phyloP scores from a whole-genome alignment of 2,888 invertebrate genomes.

The Sisyra nigra region DNA sequence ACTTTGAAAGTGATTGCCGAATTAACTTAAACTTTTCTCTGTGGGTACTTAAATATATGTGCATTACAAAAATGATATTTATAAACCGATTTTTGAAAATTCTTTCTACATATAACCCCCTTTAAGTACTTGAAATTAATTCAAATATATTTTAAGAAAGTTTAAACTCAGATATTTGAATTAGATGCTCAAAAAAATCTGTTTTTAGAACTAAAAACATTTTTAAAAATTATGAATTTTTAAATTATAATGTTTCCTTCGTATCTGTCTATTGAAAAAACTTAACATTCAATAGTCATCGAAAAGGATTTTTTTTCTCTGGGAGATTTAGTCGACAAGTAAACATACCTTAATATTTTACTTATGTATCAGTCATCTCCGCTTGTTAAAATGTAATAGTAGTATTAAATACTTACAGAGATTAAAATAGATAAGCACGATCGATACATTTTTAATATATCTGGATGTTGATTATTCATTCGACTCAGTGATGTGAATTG shows the following conservation, averaged over 20 bases:
- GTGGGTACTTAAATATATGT: no score
- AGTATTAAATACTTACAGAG: slow-evolving; percentile 25
- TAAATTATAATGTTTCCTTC: background rate
- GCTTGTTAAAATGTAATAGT: background rate
- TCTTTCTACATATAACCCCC: no score
- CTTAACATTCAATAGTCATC: slow-evolving; percentile 4
- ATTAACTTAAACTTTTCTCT: no score
- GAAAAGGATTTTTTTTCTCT: slow-evolving; percentile 4
- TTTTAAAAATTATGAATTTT: background rate
- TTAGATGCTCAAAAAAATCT: no score
- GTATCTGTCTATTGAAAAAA: slow-evolving; percentile 6
- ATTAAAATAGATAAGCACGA: slow-evolving; percentile 33
- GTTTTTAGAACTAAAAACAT: no score
- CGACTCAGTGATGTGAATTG: slow-evolving; percentile 40
- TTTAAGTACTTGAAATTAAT: no score
- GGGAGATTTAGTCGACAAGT: slow-evolving; percentile 1
- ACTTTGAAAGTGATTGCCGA: no score
- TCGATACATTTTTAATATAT: slow-evolving; percentile 33
- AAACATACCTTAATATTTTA: background rate
- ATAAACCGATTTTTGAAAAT: no score
- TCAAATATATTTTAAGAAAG: no score
- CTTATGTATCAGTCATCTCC: slow-evolving; percentile 6
- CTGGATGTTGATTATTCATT: slow-evolving; percentile 24
- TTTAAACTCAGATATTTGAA: no score
- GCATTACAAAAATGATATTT: no score